These are phyloP conservation scores for Eupithecia pulchellata DNA, from an alignment of 2,888 invertebrate genomes.

Conservation along the genomic window DNA sequence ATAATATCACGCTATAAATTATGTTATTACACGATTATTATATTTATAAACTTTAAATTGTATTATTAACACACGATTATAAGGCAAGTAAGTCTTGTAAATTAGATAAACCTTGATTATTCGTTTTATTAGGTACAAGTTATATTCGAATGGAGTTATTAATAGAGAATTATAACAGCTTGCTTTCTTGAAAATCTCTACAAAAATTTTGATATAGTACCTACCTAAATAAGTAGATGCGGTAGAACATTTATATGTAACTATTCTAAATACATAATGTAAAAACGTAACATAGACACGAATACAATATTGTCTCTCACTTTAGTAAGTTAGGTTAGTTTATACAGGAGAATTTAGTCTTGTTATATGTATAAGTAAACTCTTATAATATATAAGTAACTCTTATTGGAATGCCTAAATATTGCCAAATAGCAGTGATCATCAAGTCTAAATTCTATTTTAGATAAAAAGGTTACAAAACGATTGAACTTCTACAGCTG, in stretches of 20 bases:
- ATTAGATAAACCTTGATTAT: constrained; percentile 41
- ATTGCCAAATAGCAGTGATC: constrained; percentile 6
- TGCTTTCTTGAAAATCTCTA: constrained; percentile 12
- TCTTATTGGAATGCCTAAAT: constrained; percentile 7
- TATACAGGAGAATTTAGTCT: not conserved
- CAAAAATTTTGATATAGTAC: constrained; percentile 35
- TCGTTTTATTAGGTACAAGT: constrained; percentile 12
- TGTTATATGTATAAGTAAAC: not conserved
- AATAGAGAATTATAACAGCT: not conserved
- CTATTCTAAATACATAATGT: constrained; percentile 7
- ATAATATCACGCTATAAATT: constrained; percentile 42
- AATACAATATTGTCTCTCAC: constrained; percentile 4
- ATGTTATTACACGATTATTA: constrained; percentile 44
- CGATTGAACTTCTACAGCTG: constrained; percentile 1
- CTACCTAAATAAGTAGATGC: not conserved
- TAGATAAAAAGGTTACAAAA: not conserved
- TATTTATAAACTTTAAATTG: constrained; percentile 47
- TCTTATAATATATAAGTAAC: not conserved
- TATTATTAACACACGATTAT: constrained; percentile 69
- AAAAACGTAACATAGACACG: not conserved
- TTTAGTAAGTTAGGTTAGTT: not conserved
- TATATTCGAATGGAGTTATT: not conserved
- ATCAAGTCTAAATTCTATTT: not conserved
- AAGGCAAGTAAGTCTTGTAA: constrained; percentile 80
- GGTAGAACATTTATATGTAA: not conserved